Base-by-base conservation (phyloP, 2,888 invertebrate genomes). In the Sialis fuliginosa region DNA sequence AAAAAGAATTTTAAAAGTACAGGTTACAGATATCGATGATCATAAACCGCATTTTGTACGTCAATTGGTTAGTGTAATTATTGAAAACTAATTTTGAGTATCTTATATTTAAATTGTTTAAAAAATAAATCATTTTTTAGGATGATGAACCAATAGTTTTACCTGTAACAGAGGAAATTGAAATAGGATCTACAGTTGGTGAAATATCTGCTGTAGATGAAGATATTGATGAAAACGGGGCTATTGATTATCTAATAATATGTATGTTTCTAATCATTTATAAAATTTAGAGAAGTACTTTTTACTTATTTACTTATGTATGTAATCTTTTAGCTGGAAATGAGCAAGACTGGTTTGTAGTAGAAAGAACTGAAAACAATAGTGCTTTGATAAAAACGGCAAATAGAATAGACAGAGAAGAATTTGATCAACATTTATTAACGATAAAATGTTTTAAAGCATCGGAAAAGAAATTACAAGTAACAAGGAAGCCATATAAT, bases 21-120 rank as follows among this genome's bases (percentile, higher is more conserved):
- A 70, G 44, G 70, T 86, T 0, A 68, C 75, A 3, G 87, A 88
- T 55, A 75, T 84, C 8, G 87, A 88, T 57, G 87, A 88, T 57
- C 84, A 87, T 56, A 75, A 77, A 51, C 86, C 87, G 0, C 71
- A 75, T 49, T 86, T 88, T 54, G 69, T 67, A 6, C 66, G 85
- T 49, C 76, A 71, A 50, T 63, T 77, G 55, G 84, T 83, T 60
- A 70, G 71, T 59, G 53, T 57, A 46, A 6, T 1, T 40, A 35
- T 35, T 35, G 10, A 35, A 35, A 35, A n/a, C 10, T 35, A n/a
- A 13, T 45, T 42, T 48, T 48, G n/a, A 39, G n/a, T 39, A n/a
- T n/a, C 22, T 8, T 5, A n/a, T 30, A 30, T 4, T 6, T 13
- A 10, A 31, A 12, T 6, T 31, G n/a, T 42, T 41, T 12, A 8